Conservation (phyloP, 92 coral and sea anemone species). For the Desmophyllum pertusum region DNA sequence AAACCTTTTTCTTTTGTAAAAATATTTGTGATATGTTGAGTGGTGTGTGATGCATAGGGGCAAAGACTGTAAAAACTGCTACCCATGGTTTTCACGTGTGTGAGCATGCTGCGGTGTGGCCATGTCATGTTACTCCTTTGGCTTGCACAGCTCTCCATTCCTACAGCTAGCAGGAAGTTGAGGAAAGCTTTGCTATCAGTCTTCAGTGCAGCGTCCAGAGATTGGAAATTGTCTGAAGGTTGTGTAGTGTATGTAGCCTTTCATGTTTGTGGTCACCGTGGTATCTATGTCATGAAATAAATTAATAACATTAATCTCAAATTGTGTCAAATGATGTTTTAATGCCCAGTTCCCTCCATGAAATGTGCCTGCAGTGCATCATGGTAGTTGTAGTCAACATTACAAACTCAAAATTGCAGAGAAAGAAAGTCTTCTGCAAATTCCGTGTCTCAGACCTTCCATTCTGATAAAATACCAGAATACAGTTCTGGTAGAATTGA, state of each 20-base stretch:
- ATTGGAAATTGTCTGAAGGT: conserved; percentile 11
- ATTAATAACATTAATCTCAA: conserved; percentile 3
- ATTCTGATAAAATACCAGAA: too few relatives aligned
- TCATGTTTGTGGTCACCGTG: conserved; percentile 36
- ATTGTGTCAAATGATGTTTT: not conserved
- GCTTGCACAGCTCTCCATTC: not conserved
- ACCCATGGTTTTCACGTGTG: conserved; percentile 1
- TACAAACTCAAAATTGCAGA: too few relatives aligned
- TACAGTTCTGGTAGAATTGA: too few relatives aligned
- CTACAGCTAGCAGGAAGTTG: not conserved
- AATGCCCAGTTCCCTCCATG: not conserved
- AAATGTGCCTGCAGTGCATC: too few relatives aligned
- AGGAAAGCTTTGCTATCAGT: not conserved
- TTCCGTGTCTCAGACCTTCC: too few relatives aligned
- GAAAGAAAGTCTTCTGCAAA: too few relatives aligned
- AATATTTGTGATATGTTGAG: conserved; percentile 19
- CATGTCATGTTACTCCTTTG: not conserved
- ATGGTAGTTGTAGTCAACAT: too few relatives aligned
- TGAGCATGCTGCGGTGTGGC: conserved; percentile 4
- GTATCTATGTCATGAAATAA: conserved; percentile 42
- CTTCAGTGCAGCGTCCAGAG: not conserved
- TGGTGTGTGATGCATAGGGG: conserved; percentile 14
- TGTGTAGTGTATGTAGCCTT: conserved; percentile 23
- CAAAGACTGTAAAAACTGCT: conserved; percentile 25
- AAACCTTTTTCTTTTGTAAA: conserved; percentile 44